Base-by-base conservation (phyloP, 2,797 vertebrate species). In the Picus viridis region DNA sequence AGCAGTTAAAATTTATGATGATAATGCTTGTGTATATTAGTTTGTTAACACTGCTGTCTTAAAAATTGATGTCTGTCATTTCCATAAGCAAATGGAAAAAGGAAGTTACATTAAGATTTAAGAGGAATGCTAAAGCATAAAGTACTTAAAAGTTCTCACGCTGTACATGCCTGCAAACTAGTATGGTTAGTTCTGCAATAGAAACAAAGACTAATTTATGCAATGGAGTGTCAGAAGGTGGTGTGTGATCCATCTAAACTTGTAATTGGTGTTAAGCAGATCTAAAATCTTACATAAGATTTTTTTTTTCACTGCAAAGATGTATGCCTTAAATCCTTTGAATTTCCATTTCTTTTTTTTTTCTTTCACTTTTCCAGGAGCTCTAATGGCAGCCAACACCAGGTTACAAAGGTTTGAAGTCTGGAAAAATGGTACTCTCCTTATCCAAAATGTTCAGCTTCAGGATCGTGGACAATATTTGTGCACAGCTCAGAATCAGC, bases 381-480 rank as follows among this genome's bases (percentile, higher is more conserved):
- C 97, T 9, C 95, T 97, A 34, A 96, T 99, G 92, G 97, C 98
- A 32, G 97, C 98, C 62, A 98, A 97, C 95, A 98, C 97, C 65
- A 96, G 94, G 63, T 92, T 97, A 27, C 98, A 98, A 70, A 97
- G 99, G 29, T 98, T 98, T 67, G 98, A 99, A 89, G 98, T 99
- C 39, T 97, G 98, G 77, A 91, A 96, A 43, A 99, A 99, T 10
- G 99, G 99, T 9, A 98, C 98, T 2, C 96, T 99, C 20, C 79
- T 98, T 91, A 98, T 99, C 89, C 98, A 95, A 36, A 98, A 97
- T 17, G 97, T 96, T 6, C 98, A 98, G 14, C 96, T 97, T 27
- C 94, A 97, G 45, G 99, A 99, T 89, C 97, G 81, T 1, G 99
- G 99, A 12, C 98, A 98, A 89, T 99, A 99, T 96, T 68, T 98